These are phyloP conservation scores for Bergia puertoricense DNA, from an alignment of 92 coral and sea anemone species.

Conservation along the genomic window DNA sequence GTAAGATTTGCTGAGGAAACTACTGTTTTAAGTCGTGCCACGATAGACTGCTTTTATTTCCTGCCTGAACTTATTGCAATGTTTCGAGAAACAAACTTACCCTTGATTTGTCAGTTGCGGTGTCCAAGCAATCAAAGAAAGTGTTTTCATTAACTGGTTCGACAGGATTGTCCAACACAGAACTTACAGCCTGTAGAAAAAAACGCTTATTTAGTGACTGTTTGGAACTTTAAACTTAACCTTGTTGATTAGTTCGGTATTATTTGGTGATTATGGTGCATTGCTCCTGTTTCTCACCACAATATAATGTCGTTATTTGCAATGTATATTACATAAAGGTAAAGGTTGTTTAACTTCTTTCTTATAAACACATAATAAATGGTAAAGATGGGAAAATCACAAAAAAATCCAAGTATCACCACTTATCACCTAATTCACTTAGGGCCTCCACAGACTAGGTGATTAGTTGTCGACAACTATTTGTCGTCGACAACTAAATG, in stretches of 20 bases:
- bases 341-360: not conserved
- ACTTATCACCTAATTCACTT: no score
- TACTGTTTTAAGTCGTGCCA: not conserved
- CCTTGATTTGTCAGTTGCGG: constrained; percentile 82
- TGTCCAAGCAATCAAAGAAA: constrained; percentile 93
- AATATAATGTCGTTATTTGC: not conserved
- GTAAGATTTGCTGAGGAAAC: not conserved
- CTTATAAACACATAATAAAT: not conserved
- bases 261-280: not conserved
- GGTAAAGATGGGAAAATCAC: not conserved
- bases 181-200: constrained; percentile 78
- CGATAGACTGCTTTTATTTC: not conserved
- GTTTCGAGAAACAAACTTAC: constrained; percentile 32
- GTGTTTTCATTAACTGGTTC: constrained; percentile 96
- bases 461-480: no score
- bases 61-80: not conserved
- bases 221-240: no score
- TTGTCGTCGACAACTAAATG: no score
- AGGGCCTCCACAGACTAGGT: no score
- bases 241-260: not conserved
- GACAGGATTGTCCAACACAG: constrained; percentile 92
- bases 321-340: no score
- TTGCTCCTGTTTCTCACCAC: not conserved
- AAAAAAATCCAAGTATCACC: no score
- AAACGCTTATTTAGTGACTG: not conserved